A percentile compares a stretch with the other conserved stretches of the same genome.
These are phyloP conservation scores for Ciona savignyi DNA, from an alignment of 23 tunicate species.

Conservation along the genomic window DNA sequence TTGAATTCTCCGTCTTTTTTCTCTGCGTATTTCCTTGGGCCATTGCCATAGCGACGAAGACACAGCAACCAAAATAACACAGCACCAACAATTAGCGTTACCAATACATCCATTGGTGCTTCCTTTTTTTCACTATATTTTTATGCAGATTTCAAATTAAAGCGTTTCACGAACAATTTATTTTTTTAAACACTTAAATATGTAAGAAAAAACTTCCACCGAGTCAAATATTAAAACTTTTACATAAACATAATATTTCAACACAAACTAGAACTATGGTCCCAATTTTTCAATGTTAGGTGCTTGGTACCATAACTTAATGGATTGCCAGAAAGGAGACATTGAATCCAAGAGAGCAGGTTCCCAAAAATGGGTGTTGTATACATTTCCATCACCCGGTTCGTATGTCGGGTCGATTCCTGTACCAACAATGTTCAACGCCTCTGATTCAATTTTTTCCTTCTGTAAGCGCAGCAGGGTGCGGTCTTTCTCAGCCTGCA, in stretches of 20 bases:
- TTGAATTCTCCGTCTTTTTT: too few relatives aligned
- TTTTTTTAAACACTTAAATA: too few relatives aligned
- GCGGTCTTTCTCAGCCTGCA: conserved; percentile 87
- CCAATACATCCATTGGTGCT: background rate
- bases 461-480: conserved; percentile 28
- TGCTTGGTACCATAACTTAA: conserved; percentile 11
- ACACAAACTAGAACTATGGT: conserved; percentile 7
- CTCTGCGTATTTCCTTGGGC: background rate
- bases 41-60: conserved; percentile 12
- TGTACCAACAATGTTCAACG: conserved; percentile 86
- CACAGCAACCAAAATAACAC: conserved; percentile 7
- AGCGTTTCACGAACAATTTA: too few relatives aligned
- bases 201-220: background rate
- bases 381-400: conserved; percentile 17
- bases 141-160: too few relatives aligned
- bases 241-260: background rate
- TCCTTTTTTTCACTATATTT: too few relatives aligned
- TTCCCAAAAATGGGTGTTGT: conserved; percentile 1
- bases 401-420: conserved; percentile 58
- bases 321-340: conserved; percentile 1
- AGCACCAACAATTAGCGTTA: background rate
- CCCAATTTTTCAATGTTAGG: conserved; percentile 16
- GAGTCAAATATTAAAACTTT: background rate
- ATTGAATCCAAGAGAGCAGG: background rate
- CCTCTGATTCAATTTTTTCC: conserved; percentile 81